These are phyloP conservation scores for Sphaerophoria rueppellii DNA, from an alignment of 2,888 invertebrate species.

Conservation along the genomic window DNA sequence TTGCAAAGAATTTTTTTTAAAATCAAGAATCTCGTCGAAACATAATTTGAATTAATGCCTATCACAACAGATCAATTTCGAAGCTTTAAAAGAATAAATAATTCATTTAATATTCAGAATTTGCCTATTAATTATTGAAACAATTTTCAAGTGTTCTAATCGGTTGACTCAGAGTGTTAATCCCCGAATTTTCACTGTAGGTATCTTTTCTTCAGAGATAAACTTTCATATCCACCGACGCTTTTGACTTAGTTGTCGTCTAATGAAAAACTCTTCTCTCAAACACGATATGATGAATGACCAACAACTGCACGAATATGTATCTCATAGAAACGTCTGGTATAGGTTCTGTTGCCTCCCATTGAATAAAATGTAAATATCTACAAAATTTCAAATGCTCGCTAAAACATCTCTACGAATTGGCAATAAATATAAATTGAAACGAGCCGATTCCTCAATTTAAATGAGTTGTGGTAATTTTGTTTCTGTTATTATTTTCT, in stretches of 20 bases:
- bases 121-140: no score
- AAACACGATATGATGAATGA: conserved; percentile 58
- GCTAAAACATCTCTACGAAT: conserved; percentile 20
- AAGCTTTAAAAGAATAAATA: no score
- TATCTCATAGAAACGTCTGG: conserved; percentile 32
- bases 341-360: conserved; percentile 2
- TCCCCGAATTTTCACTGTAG: neutral
- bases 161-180: neutral
- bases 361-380: conserved; percentile 32
- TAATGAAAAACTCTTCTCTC: conserved; percentile 45
- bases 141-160: no score
- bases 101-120: no score
- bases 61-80: no score
- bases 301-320: conserved; percentile 55
- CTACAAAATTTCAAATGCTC: neutral
- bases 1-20: no score
- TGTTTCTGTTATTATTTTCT: conserved; percentile 26
- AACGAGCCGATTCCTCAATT: conserved; percentile 50
- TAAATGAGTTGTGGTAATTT: conserved; percentile 46
- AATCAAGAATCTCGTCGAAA: no score
- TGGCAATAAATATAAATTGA: conserved; percentile 55
- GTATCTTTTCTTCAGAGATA: conserved; percentile 41
- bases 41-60: no score
- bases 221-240: conserved; percentile 64
- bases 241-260: neutral